phyloP scores from a whole-genome alignment of 2,797 vertebrate species.

The Nothura maculosa region DNA sequence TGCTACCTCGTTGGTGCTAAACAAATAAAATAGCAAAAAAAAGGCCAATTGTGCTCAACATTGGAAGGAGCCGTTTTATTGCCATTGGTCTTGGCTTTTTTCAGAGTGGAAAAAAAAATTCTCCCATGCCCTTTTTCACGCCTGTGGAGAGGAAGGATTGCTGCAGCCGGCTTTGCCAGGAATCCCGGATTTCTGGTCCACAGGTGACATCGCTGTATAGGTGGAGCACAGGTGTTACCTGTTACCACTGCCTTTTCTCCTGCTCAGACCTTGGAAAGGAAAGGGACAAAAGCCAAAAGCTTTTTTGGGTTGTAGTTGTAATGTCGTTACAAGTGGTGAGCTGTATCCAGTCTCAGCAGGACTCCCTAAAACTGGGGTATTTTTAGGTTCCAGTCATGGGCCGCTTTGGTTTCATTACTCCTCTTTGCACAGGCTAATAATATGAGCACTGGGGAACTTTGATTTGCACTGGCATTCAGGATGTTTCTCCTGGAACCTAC shows the following conservation, averaged over 20 bases:
- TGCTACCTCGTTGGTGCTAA: not conserved
- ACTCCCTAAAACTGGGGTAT: fast-evolving
- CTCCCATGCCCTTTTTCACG: not conserved
- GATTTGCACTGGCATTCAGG: not conserved
- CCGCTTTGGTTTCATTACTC: not conserved
- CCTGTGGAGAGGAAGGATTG: not conserved
- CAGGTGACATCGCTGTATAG: not conserved
- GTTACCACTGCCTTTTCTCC: not conserved
- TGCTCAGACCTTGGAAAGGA: not conserved
- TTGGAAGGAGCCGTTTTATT: not conserved
- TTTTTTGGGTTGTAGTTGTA: not conserved
- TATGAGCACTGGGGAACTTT: not conserved
- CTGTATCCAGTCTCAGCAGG: not conserved
- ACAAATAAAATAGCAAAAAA: not conserved
- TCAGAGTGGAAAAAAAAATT: not conserved
- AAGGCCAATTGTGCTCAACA: not conserved
- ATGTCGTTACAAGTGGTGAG: not conserved
- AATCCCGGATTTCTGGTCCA: not conserved
- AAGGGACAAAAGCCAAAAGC: not conserved
- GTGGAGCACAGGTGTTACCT: not conserved
- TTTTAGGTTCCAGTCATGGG: not conserved
- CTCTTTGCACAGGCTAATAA: not conserved
- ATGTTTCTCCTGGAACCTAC: not conserved
- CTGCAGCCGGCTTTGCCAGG: not conserved
- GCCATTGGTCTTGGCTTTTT: not conserved